phyloP scores from a whole-genome alignment of 64 coral and sea anemone species.

The Porites lutea region DNA sequence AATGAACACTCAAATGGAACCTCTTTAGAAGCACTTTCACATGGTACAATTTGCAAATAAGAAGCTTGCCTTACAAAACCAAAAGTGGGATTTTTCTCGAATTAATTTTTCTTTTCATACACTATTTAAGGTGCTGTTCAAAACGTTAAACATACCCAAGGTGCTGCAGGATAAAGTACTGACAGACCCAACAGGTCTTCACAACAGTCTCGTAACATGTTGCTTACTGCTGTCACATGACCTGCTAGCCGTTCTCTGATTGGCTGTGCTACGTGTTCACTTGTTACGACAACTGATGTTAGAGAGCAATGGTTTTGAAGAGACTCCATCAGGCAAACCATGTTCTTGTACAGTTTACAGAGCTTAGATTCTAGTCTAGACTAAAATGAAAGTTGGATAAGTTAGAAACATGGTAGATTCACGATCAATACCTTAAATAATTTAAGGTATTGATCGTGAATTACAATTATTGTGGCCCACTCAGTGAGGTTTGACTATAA shows the following conservation, averaged over 20 bases:
- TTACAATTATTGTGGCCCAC: too few species aligned
- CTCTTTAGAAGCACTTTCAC: too few species aligned
- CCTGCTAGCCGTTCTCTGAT: conserved; percentile 65
- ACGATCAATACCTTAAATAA: too few species aligned
- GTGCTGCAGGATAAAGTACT: conserved; percentile 76
- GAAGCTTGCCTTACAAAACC: too few species aligned
- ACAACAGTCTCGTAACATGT: conserved; percentile 66
- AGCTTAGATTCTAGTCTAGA: conserved; percentile 89
- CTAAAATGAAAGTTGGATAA: neutral
- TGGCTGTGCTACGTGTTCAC: conserved; percentile 77
- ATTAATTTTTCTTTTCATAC: too few species aligned
- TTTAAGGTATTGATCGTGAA: too few species aligned
- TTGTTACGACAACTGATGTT: neutral
- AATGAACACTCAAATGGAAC: too few species aligned
- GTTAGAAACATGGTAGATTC: too few species aligned
- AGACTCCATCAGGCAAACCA: conserved; percentile 61
- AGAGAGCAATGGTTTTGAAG: neutral
- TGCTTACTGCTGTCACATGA: conserved; percentile 67
- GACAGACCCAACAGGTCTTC: conserved; percentile 80
- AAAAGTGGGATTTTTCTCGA: too few species aligned
- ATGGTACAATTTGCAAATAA: too few species aligned
- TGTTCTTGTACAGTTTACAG: conserved; percentile 83
- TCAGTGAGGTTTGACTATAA: too few species aligned
- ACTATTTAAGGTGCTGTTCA: too few species aligned
- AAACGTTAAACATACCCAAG: conserved; percentile 69